phyloP scores from a whole-genome alignment of 1,140 invertebrate species.

The Triops cancriformis region DNA sequence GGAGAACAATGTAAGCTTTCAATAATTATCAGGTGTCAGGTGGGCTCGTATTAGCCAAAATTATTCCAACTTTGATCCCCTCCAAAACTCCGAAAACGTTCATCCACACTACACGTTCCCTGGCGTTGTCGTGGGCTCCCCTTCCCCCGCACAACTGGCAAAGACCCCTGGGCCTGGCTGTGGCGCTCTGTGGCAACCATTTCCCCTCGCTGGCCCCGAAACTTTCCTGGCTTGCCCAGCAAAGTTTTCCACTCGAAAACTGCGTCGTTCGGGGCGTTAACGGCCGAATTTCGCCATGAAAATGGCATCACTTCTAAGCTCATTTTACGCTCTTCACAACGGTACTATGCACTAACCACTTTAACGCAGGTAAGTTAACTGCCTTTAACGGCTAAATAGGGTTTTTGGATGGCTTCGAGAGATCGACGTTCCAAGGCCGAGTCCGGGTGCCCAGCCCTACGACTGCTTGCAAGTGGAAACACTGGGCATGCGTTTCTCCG shows the following conservation, averaged over 20 bases:
- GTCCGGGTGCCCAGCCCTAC: background rate
- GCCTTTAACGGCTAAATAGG: background rate
- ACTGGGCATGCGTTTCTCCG: constrained; percentile 3
- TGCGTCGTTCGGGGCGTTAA: background rate
- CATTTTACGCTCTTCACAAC: background rate
- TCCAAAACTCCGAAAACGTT: background rate
- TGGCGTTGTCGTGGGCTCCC: constrained; percentile 11
- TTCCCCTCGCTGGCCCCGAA: background rate
- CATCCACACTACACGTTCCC: background rate
- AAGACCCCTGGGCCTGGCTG: background rate
- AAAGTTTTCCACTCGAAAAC: background rate
- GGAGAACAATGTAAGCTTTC: constrained; percentile 52
- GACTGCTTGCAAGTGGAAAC: background rate
- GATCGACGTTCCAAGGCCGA: constrained; percentile 12
- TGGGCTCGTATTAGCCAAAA: constrained; percentile 10
- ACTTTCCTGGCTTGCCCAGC: background rate
- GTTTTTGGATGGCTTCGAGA: constrained; percentile 13
- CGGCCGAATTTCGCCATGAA: background rate
- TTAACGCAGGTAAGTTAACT: constrained; percentile 4
- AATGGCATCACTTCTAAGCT: background rate
- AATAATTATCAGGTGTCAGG: constrained; percentile 15
- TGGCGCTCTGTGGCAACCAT: background rate
- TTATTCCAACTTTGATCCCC: background rate
- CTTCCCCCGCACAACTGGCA: constrained; percentile 1
- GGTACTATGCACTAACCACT: background rate